These are phyloP conservation scores for Saccopteryx bilineata DNA, from an alignment of 2,113 vertebrate genomes.

Conservation along the genomic window DNA sequence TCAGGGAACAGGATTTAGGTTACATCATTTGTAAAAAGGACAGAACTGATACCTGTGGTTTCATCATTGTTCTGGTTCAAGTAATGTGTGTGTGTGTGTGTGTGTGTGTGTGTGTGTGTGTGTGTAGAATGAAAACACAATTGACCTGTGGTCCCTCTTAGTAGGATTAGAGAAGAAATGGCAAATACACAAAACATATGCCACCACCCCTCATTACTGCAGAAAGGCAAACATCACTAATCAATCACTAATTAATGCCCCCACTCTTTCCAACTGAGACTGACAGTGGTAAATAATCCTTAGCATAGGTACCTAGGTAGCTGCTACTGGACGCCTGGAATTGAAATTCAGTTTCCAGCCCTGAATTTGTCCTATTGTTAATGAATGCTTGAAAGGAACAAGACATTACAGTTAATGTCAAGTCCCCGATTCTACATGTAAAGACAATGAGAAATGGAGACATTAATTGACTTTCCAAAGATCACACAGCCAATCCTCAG, in stretches of 20 bases:
- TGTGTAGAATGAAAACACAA: conserved; percentile 6
- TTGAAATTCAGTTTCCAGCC: not conserved
- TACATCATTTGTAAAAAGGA: conserved; percentile 10
- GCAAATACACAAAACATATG: not conserved
- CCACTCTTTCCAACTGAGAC: not conserved
- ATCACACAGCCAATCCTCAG: not conserved
- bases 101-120: not conserved
- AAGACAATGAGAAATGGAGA: conserved; percentile 24
- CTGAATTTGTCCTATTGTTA: not conserved
- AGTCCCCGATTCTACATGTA: not conserved
- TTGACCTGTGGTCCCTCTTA: not conserved
- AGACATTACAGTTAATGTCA: not conserved
- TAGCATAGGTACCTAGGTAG: not conserved
- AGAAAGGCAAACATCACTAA: conserved; percentile 43
- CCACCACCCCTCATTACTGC: not conserved
- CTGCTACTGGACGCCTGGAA: not conserved
- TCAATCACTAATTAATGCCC: not conserved
- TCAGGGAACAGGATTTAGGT: conserved; percentile 25
- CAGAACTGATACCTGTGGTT: not conserved
- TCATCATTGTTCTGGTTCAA: conserved; percentile 24
- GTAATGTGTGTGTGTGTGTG: not conserved
- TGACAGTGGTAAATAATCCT: not conserved
- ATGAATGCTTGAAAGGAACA: not conserved
- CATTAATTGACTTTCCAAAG: not conserved
- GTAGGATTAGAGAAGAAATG: not conserved